Base-by-base conservation (phyloP, 1,140 invertebrate species). In the Hylyphantes graminicola region DNA sequence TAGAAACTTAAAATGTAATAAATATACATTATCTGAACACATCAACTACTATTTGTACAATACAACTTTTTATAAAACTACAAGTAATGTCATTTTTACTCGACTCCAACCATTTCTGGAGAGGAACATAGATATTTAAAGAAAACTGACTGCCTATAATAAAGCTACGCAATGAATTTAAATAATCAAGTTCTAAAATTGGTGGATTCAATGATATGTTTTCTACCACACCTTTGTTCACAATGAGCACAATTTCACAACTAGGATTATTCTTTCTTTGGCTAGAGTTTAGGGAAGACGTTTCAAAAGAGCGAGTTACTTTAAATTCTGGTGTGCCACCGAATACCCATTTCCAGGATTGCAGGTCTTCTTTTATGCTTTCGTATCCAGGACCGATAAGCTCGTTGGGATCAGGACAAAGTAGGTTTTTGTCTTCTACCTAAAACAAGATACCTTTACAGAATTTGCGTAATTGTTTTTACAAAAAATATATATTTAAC, bases 321-420 rank as follows among this genome's bases (percentile, higher is more conserved):
- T 50, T 93, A 89, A 98, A 98, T 87, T 93, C 93, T 0, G 96
- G 96, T 0, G 96, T 96, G 88, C 93, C 94, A n/a, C 95, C 96
- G 89, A 92, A 96, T 74, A 93, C 92, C 96, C 96, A 98, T 70
- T 96, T 92, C 96, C 96, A 98, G 15, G 93, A 93, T 84, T 90
- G 88, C 48, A 96, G 92, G 83, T 94, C 92, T 63, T 92, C 89
- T 63, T 91, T 91, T 80, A 95, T 91, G 77, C 91, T 88, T 48
- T 91, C 87, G 12, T 97, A 91, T 87, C 94, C 96, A 89, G 95
- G 95, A 89, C 96, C 97, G 93, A 93, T 95, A 73, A 94, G 92
- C 87, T 97, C 94, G 0, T 93, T 94, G 12, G 96, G 96, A 90
- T 96, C 95, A n/a, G 97, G 90, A 87, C 94, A 35, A 2, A 76